These are phyloP conservation scores for Diloba caeruleocephala DNA, from an alignment of 2,888 invertebrate genomes.

Conservation along the genomic window DNA sequence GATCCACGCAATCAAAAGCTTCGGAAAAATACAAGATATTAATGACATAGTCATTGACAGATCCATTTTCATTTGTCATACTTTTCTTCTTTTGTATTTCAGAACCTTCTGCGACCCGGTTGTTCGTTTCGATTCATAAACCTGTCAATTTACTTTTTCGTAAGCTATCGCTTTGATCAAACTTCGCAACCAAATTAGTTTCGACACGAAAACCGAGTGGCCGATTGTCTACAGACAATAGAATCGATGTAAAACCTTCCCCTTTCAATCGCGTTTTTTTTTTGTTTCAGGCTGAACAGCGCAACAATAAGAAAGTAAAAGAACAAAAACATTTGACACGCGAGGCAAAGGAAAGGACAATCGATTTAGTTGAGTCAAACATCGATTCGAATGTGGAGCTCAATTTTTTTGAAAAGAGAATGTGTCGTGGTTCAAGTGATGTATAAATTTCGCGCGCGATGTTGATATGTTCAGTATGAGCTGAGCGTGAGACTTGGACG, in stretches of 20 bases:
- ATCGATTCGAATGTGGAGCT: slow-evolving; percentile 35
- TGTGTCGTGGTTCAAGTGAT: slow-evolving; percentile 49
- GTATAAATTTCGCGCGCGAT: slow-evolving; percentile 43
- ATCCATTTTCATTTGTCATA: slow-evolving; percentile 45
- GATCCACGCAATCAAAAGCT: no score
- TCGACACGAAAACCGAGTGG: slow-evolving; percentile 84
- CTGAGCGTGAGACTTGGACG: slow-evolving; percentile 84
- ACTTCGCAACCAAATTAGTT: slow-evolving; percentile 85
- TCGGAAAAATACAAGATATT: no score
- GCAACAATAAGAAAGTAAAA: slow-evolving; percentile 65
- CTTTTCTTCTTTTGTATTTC: slow-evolving; percentile 48
- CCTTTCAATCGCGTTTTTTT: slow-evolving; percentile 83
- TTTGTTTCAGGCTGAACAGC: slow-evolving; percentile 82
- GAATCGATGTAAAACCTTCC: slow-evolving; percentile 80
- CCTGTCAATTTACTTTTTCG: slow-evolving; percentile 82
- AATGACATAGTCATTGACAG: slow-evolving; percentile 44
- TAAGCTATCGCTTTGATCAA: slow-evolving; percentile 80
- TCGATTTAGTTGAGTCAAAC: slow-evolving; percentile 64
- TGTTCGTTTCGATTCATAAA: slow-evolving; percentile 62
- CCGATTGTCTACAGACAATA: slow-evolving; percentile 83
- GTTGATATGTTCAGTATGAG: slow-evolving; percentile 75
- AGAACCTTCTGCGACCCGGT: slow-evolving; percentile 40
- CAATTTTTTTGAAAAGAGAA: slow-evolving; percentile 52
- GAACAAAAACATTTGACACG: slow-evolving; percentile 72
- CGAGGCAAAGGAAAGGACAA: slow-evolving; percentile 67